Evolutionary conservation across 1,140 invertebrate genomes (phyloP), one percentile per base, ranked within the genome.

Genomic region (Dinothrombium tinctorium): DNA sequence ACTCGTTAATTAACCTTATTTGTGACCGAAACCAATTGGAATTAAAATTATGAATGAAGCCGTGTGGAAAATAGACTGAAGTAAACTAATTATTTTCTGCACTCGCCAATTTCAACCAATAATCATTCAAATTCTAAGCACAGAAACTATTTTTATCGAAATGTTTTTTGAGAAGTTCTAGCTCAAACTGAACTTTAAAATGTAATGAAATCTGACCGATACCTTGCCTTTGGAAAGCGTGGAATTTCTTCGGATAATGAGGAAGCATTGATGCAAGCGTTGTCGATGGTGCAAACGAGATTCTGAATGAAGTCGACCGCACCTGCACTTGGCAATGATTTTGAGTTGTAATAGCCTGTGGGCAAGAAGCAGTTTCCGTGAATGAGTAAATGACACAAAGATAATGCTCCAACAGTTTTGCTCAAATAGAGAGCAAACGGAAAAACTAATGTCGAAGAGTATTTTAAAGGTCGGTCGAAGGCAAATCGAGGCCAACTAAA

Each of bases 261-360:
- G 1, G 39, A 39, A 17, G 26, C 20, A 43, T 52, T 52, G 15
- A 49, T 32, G 32, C 51, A 53, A 9, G 50, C 42, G 25, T 50
- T 50, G 29, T 53, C 51, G 11, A 53, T 43, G 35, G 51, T 51
- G 33, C 51, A 53, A n/a, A 53, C 46, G 25, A 51, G 28, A n/a
- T 49, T 50, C 33, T 53, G 51, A 7, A 52, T 23, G 28, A 53
- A 47, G 23, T 50, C 48, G 14, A 53, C 43, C 6, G 42, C 38
- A 9, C 51, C 51, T 12, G 51, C 49, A n/a, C 47, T 49, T 8
- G 51, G 51, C 21, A 52, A 33, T 4, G 51, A 50, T 40, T 50
- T 49, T 4, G 51, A 43, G 31, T 51, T 49, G 39, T 52, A 53
- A 40, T 49, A 45, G 40, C 50, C 48, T 51, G 19, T 42, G 8